A percentile compares a stretch with the other conserved stretches of the same genome.
phyloP scores from a whole-genome alignment of 2,113 vertebrate genomes.

The Mormyrus lacerda region DNA sequence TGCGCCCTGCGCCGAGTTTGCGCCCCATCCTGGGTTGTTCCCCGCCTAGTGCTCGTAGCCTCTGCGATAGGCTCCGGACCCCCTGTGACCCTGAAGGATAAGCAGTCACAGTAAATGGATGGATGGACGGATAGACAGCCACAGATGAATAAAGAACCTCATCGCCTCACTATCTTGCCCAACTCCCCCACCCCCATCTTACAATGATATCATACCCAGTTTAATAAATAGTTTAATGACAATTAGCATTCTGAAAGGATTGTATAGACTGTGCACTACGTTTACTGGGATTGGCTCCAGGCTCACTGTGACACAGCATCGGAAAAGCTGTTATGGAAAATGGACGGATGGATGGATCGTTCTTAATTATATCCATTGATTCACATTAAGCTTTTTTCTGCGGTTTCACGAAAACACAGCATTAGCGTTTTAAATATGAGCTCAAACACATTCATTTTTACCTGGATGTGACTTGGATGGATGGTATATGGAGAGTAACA shows the following conservation, averaged over 20 bases:
- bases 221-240: not conserved
- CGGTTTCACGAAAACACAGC: not conserved
- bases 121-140: too few relatives aligned
- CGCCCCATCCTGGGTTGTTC: too few relatives aligned
- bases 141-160: not conserved
- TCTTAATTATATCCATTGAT: not conserved
- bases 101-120: too few relatives aligned
- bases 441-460: not conserved
- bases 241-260: not conserved
- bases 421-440: not conserved
- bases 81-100: too few relatives aligned
- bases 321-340: not conserved
- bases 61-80: too few relatives aligned
- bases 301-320: not conserved
- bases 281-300: not conserved
- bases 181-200: not conserved
- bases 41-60: too few relatives aligned
- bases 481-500: not conserved
- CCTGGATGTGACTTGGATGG: not conserved
- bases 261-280: not conserved
- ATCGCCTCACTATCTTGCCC: not conserved
- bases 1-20: too few relatives aligned
- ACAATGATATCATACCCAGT: not conserved
- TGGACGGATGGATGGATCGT: not conserved
- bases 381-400: not conserved